Evolutionary conservation across 2,113 vertebrate genomes (phyloP).

Genomic region (Microcebus tavaratra): DNA sequence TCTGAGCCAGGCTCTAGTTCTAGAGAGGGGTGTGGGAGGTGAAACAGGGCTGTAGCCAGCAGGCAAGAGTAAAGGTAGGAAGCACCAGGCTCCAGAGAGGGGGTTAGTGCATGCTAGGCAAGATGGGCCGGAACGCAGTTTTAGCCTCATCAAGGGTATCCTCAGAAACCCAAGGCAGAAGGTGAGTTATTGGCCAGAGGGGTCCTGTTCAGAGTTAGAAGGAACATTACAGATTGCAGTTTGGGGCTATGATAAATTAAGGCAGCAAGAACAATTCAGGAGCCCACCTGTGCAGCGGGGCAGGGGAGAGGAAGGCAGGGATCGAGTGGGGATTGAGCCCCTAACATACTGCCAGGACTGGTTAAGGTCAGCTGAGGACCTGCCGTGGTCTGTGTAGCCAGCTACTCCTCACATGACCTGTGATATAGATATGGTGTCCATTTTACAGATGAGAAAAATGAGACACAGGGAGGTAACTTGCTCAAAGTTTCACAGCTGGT

Average conservation of each 20-base stretch:
- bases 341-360: not conserved
- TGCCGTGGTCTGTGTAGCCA: not conserved
- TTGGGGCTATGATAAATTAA: not conserved
- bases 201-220: not conserved
- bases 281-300: not conserved
- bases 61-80: not conserved
- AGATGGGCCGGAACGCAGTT: not conserved
- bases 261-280: not conserved
- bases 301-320: not conserved
- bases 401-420: not conserved
- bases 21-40: not conserved
- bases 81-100: not conserved
- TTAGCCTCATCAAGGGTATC: not conserved
- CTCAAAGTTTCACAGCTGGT: not conserved
- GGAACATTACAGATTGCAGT: not conserved
- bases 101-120: not conserved
- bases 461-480: not conserved
- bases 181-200: not conserved
- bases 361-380: not conserved
- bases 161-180: not conserved
- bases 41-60: not conserved
- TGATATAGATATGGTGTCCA: not conserved
- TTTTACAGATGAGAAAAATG: not conserved
- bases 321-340: too few species aligned
- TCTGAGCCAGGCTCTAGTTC: not conserved